Evolutionary conservation across 2,888 invertebrate genomes (phyloP), one percentile per base, ranked within the genome.

Genomic region (Drosophila fulvimacula): DNA sequence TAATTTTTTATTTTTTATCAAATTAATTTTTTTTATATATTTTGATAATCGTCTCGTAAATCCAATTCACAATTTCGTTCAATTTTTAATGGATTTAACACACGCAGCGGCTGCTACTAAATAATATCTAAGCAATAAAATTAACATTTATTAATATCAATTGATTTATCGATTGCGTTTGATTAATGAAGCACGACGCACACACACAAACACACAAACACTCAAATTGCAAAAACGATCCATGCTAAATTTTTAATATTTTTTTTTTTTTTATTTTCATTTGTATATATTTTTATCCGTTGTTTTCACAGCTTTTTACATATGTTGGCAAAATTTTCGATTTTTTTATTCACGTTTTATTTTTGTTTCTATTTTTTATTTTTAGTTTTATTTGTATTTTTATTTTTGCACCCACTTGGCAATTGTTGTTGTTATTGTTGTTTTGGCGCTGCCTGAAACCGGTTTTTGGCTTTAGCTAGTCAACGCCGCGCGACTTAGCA

Each of bases 261-360:
- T n/a, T 36, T 38, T 39, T 48, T 30, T 79, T 39, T 39, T 41
- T 2, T 41, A 15, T n/a, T 39, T 36, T 46, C 42, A 30, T 15
- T 39, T 41, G 44, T 42, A 24, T 39, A 42, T 55, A 56, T 21
- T 55, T 49, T 56, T 32, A 57, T 61, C 49, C 39, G 66, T 66
- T 79, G 85, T 82, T 75, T 75, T 82, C 82, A 79, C 81, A 73
- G 75, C 53, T 70, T 68, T 55, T 59, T 66, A 76, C 81, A 81
- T 41, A 38, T 69, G 64, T 76, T 75, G 44, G 52, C 73, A 44
- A 78, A 73, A 64, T 48, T 59, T 15, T 27, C 30, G 52, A 42
- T 30, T 60, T 55, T 39, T 44, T 3, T n/a, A n/a, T 44, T 10
- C 32, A 30, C 42, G 27, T 57, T 61, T 48, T 51, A 38, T 70